phyloP scores from a whole-genome alignment of 2,797 vertebrate species.

The Chaenodraco wilsoni region DNA sequence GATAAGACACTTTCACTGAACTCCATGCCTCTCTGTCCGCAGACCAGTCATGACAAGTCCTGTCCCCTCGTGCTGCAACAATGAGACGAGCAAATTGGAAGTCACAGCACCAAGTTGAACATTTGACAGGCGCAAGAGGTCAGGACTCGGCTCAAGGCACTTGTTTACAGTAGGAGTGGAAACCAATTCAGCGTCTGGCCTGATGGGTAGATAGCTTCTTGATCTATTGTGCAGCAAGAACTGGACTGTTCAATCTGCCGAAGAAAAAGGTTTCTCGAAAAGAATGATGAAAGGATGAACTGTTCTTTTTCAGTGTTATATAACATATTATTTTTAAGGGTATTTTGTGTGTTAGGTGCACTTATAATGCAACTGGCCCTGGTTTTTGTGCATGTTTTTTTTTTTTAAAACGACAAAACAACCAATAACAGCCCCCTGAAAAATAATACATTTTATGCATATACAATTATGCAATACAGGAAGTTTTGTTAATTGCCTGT shows the following conservation, averaged over 20 bases:
- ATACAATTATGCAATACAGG: not conserved
- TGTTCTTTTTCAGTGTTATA: not conserved
- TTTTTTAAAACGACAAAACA: too few relatives aligned
- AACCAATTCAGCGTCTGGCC: slow-evolving; percentile 47
- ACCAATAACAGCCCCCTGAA: too few relatives aligned
- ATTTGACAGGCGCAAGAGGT: slow-evolving; percentile 66
- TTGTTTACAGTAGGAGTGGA: slow-evolving; percentile 66
- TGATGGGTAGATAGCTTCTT: slow-evolving; percentile 34
- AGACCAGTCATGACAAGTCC: slow-evolving; percentile 52
- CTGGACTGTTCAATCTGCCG: not conserved
- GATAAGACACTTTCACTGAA: slow-evolving; percentile 56
- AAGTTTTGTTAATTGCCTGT: slow-evolving; percentile 25
- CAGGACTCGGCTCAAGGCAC: slow-evolving; percentile 58
- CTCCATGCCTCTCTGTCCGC: slow-evolving; percentile 47
- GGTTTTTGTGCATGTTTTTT: too few relatives aligned
- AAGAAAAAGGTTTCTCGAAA: not conserved
- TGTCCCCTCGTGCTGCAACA: slow-evolving; percentile 38
- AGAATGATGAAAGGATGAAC: not conserved
- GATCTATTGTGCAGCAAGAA: not conserved
- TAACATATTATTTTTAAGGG: not conserved
- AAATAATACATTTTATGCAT: not conserved
- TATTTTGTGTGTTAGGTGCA: not conserved
- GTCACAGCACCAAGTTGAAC: slow-evolving; percentile 63
- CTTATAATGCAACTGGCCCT: not conserved
- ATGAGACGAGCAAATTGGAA: slow-evolving; percentile 66